These are phyloP conservation scores for Struthidea cinerea DNA, from an alignment of 2,113 vertebrate genomes.

Conservation along the genomic window DNA sequence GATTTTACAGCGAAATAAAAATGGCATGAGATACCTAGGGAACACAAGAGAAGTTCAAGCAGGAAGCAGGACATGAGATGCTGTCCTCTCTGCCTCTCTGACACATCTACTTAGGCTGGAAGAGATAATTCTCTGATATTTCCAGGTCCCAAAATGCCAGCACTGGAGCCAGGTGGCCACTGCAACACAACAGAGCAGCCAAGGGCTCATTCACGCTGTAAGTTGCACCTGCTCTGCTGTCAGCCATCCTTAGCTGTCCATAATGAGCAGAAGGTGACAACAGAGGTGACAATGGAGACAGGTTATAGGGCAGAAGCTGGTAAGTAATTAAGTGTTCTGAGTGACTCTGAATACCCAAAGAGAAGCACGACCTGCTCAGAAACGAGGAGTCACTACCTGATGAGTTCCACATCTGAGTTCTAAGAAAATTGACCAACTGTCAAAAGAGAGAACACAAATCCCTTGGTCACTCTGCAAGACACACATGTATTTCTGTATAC, in stretches of 20 bases:
- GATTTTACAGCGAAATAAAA: neutral
- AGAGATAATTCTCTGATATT: neutral
- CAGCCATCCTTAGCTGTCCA: neutral
- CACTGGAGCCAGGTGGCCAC: neutral
- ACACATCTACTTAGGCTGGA: neutral
- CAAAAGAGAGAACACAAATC: neutral
- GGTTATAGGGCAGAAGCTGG: neutral
- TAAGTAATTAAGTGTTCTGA: neutral
- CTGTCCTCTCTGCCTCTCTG: neutral
- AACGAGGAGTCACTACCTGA: neutral
- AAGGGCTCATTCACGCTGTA: rapidly evolving
- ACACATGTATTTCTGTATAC: neutral
- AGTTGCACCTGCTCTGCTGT: neutral
- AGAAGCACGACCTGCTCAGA: neutral
- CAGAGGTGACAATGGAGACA: neutral
- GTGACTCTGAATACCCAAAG: neutral
- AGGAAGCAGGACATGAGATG: neutral
- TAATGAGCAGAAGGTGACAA: neutral
- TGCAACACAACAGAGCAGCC: neutral
- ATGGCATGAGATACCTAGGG: neutral
- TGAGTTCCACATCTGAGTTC: neutral
- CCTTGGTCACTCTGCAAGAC: neutral
- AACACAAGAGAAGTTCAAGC: neutral
- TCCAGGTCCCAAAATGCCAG: neutral
- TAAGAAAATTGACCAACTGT: neutral